These are phyloP conservation scores for Drosophila lacertosa DNA, from an alignment of 1,140 invertebrate species.

Conservation along the genomic window DNA sequence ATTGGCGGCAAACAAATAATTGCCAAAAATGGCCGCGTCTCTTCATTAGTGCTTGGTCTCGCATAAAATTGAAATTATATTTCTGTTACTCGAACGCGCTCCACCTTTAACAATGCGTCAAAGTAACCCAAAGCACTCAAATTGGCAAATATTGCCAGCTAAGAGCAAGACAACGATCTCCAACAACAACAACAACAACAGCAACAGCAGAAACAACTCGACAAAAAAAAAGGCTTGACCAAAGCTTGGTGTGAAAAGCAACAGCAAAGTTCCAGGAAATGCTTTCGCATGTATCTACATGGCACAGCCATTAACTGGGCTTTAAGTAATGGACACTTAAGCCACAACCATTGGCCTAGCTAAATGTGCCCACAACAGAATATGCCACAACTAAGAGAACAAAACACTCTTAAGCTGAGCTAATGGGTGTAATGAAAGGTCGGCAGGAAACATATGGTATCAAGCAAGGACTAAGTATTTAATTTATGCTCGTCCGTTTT, in stretches of 20 bases:
- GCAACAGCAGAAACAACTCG: conserved; percentile 29
- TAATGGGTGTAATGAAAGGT: conserved; percentile 12
- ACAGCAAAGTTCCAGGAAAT: conserved; percentile 67
- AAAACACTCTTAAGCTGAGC: not conserved
- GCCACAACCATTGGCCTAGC: conserved; percentile 15
- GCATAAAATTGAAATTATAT: conserved; percentile 65
- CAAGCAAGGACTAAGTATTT: not conserved
- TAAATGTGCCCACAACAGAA: not conserved
- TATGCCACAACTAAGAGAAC: conserved; percentile 8
- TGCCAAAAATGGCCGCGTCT: conserved; percentile 33
- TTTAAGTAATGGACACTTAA: conserved; percentile 53
- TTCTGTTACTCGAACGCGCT: conserved; percentile 24
- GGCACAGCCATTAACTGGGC: conserved; percentile 54
- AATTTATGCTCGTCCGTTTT: too few species aligned
- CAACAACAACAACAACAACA: conserved; percentile 18
- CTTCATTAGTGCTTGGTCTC: conserved; percentile 12
- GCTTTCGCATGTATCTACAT: conserved; percentile 39
- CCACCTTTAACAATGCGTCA: conserved; percentile 52
- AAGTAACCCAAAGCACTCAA: conserved; percentile 73
- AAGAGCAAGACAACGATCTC: conserved; percentile 33
- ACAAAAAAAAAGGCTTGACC: conserved; percentile 50
- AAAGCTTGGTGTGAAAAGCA: conserved; percentile 64
- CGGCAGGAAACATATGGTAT: not conserved
- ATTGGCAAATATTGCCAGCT: conserved; percentile 58
- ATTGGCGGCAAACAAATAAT: conserved; percentile 63